Evolutionary conservation across 2,113 vertebrate genomes (phyloP), one percentile per base, ranked within the genome.

Genomic region (Pan troglodytes): DNA sequence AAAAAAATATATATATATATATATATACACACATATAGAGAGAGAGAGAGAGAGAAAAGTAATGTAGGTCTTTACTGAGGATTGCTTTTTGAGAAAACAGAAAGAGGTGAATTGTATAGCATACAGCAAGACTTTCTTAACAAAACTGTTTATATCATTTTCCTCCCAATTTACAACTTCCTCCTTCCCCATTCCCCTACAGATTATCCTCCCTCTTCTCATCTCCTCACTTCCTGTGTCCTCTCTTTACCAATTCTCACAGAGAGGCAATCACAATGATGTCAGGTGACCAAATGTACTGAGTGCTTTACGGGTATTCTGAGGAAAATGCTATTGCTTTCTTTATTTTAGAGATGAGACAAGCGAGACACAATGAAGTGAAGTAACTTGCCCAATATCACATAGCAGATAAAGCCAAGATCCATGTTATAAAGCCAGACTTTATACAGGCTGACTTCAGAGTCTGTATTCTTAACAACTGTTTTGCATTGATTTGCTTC

Each of bases 341-440:
- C 80, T 64, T 94, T 61, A 43, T 76, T 61, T 93, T 88, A 90
- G 83, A 95, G 43, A 87, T 10, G 67, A 93, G 35, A 88, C 86
- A 80, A 86, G 50, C 76, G 25, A 87, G 87, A 95, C 20, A 55
- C 25, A 64, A 52, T 40, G 57, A 82, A 89, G 18, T 76, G 23
- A 50, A 64, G 16, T 90, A 55, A 40, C 4, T 35, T 94, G 27
- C 10, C 75, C n/a, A 59, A 35, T 48, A 50, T 78, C 4, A 20
- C 20, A 27, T 5, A 90, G 35, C 18, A 82, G 59, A 78, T 50
- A 80, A 88, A 92, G 70, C 52, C 48, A 72, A 86, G n/a, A 95
- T 90, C 75, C 45, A 12, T 52, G 35, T 67, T 23, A 32, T 57
- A 73, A 95, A 96, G 64, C 35, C 76, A 92, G 80, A 61, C 38